Evolutionary conservation across 2,113 vertebrate species (phyloP), one percentile per base, ranked within the genome.

Genomic region (Hepsetus odoe): DNA sequence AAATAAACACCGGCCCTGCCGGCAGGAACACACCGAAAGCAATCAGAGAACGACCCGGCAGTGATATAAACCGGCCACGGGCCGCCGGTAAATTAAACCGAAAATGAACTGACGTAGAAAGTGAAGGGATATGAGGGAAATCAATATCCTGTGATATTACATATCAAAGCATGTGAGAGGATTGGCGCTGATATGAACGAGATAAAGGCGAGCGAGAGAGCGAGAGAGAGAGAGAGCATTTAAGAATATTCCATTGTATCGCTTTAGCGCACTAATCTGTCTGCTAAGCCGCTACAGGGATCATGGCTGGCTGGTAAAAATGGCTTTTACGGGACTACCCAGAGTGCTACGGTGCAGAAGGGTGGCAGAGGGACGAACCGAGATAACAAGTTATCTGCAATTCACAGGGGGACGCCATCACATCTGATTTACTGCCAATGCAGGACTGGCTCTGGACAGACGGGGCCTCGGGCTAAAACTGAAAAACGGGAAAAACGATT

Each of bases 301-400:
- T 74, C 75, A 65, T 62, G 46, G 67, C 65, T 65, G 70, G 59
- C 40, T 53, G 24, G 70, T 80, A 71, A 35, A 77, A 79, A 77
- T 58, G 64, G 26, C 66, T 65, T 83, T 24, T 65, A 33, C 61
- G 18, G 64, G 70, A 73, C 61, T 80, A 74, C 78, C 46, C 55
- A 28, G 42, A 42, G 56, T 59, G 72, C 65, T 5, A 32, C 35
- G 30, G 61, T 61, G 59, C 72, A 70, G 70, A 64, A 66, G 35
- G 67, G 55, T 81, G 64, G 44, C 69, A 59, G 40, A 75, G 61
- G 66, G 61, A 61, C 42, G 26, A 62, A 61, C 24, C 24, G 24
- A 76, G 82, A 84, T 79, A 64, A 82, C 79, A 74, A 59, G 74
- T 74, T 83, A 80, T 84, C 82, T 65, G 74, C 70, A 74, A 65